Evolutionary conservation across 2,888 invertebrate species (phyloP).

Genomic region (Trissolcus japonicus): DNA sequence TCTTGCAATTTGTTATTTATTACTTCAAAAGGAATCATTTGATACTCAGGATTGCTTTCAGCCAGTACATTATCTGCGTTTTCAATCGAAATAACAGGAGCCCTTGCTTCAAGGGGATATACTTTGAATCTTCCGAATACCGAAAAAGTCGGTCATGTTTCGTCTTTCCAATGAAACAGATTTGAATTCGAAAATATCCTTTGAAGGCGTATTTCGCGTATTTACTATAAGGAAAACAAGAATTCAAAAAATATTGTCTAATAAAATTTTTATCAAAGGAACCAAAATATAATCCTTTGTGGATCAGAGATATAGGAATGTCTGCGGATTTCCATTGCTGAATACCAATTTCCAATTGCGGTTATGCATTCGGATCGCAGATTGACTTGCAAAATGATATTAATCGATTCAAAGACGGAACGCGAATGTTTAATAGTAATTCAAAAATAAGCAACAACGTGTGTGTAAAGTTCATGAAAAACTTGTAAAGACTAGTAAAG

Average conservation of each 20-base stretch:
- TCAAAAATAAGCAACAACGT: not conserved
- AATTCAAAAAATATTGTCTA: not conserved
- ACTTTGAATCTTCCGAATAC: no score
- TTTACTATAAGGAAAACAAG: not conserved
- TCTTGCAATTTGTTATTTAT: not conserved
- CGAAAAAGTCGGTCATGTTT: no score
- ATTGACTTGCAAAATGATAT: constrained; percentile 26
- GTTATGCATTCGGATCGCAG: constrained; percentile 12
- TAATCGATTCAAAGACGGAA: constrained; percentile 10
- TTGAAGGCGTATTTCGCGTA: not conserved
- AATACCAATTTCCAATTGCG: constrained; percentile 22
- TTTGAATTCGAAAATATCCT: not conserved
- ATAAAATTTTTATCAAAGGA: not conserved
- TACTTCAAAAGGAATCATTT: not conserved
- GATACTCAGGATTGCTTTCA: not conserved
- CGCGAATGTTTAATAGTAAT: not conserved
- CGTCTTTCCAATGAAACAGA: not conserved
- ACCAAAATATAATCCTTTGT: not conserved
- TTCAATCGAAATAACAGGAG: not conserved
- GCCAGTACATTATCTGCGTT: not conserved
- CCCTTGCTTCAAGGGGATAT: not conserved
- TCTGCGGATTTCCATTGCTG: constrained; percentile 5
- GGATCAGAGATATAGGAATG: not conserved
- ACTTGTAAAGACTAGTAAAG: no score
- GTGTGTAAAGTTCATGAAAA: not conserved